Evolutionary conservation across 2,888 invertebrate species (phyloP).

Genomic region (Microctonus hyperodae): DNA sequence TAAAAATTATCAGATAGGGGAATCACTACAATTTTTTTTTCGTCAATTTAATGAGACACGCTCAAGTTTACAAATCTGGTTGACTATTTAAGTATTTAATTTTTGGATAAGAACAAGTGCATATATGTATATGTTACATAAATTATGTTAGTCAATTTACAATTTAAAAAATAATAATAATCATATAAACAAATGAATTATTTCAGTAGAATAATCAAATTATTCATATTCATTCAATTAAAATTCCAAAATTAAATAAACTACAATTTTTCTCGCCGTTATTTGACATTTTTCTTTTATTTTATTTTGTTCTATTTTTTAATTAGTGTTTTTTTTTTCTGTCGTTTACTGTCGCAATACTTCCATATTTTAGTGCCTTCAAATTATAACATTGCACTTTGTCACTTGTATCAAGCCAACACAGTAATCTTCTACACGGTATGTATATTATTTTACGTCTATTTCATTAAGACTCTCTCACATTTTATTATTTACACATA

Average conservation of each 20-base stretch:
- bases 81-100: not conserved
- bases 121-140: not conserved
- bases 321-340: not conserved
- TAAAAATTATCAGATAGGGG: not conserved
- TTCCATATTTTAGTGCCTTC: not conserved
- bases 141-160: not conserved
- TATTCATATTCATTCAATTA: slow-evolving; percentile 19
- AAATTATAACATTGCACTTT: slow-evolving; percentile 16
- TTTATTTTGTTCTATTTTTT: slow-evolving; percentile 23
- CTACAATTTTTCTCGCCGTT: slow-evolving; percentile 28
- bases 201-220: not conserved
- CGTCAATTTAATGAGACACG: not conserved
- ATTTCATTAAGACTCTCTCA: slow-evolving; percentile 1
- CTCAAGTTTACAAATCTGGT: not conserved
- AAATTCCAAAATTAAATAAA: slow-evolving; percentile 26
- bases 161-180: not conserved
- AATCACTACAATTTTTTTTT: not conserved
- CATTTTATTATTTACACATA: slow-evolving; percentile 6
- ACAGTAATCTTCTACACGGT: slow-evolving; percentile 3
- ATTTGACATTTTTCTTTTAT: not conserved
- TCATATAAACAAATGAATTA: not conserved
- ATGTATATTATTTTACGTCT: slow-evolving; percentile 8
- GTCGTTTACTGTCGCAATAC: too few relatives aligned
- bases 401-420: not conserved
- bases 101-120: slow-evolving; percentile 11